These are phyloP conservation scores for Platysteira castanea DNA, from an alignment of 2,113 vertebrate species.

Conservation along the genomic window DNA sequence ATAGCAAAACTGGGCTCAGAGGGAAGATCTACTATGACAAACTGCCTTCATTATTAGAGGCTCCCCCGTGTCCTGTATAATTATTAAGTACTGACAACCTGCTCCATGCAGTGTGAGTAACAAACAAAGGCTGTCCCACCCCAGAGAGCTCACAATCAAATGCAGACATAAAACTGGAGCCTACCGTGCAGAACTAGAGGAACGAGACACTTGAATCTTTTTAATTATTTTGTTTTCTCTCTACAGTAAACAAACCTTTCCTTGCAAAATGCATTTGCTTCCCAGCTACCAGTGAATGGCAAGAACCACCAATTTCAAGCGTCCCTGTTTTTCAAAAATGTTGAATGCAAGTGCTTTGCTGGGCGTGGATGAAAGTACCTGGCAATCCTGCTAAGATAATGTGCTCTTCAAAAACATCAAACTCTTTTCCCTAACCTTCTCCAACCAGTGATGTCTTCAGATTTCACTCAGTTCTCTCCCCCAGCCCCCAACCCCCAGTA, in stretches of 20 bases:
- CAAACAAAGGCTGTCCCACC: conserved; percentile 56
- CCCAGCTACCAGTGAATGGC: neutral
- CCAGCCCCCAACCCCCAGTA: neutral
- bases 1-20: neutral
- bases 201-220: conserved; percentile 20
- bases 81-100: conserved; percentile 50
- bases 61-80: conserved; percentile 49
- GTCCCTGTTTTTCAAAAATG: neutral
- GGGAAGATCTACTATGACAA: conserved; percentile 45
- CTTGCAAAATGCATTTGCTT: conserved; percentile 18
- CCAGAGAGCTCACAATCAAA: conserved; percentile 52
- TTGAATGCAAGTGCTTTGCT: neutral
- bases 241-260: conserved; percentile 53
- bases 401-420: neutral
- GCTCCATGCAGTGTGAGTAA: neutral
- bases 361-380: neutral
- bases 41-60: conserved; percentile 65
- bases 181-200: conserved; percentile 41
- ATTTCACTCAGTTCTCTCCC: neutral
- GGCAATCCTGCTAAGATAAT: neutral
- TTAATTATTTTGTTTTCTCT: conserved; percentile 51
- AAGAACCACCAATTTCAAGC: neutral
- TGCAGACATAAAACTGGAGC: conserved; percentile 26
- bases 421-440: neutral
- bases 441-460: neutral